Evolutionary conservation across 23 tunicate species (phyloP).

Genomic region (Corella eumyota): DNA sequence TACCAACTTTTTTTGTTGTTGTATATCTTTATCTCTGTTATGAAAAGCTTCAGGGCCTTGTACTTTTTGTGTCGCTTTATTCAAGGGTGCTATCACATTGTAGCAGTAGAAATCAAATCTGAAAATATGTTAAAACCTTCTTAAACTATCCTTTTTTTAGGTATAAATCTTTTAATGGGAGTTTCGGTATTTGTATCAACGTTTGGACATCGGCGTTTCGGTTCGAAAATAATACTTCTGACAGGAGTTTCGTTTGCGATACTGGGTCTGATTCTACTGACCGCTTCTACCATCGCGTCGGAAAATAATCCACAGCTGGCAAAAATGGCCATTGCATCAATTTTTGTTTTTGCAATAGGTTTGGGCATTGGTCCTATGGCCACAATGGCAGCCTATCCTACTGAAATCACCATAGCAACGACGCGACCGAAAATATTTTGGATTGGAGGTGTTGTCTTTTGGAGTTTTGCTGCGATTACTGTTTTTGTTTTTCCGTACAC

Average conservation of each 20-base stretch:
- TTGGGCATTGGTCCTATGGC: neutral
- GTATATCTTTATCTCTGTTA: no score
- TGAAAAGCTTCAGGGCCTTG: no score
- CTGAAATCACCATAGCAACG: neutral
- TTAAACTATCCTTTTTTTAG: neutral
- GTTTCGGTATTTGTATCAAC: neutral
- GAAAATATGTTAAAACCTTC: neutral
- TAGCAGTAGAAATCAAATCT: no score
- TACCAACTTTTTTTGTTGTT: no score
- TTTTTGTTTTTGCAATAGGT: neutral
- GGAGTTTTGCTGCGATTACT: neutral
- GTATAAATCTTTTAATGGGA: neutral
- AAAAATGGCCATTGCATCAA: neutral
- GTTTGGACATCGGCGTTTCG: neutral
- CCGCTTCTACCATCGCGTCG: neutral
- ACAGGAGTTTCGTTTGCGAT: neutral
- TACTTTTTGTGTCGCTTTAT: no score
- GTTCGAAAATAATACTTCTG: conserved; percentile 4
- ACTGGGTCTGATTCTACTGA: conserved; percentile 1
- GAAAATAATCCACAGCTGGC: neutral
- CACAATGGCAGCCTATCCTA: conserved; percentile 1
- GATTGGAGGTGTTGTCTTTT: neutral
- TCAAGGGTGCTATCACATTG: no score
- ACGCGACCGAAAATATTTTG: conserved; percentile 2
- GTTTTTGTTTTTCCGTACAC: neutral